These are phyloP conservation scores for Cotesia vestalis DNA, from an alignment of 1,140 invertebrate species.

Conservation along the genomic window DNA sequence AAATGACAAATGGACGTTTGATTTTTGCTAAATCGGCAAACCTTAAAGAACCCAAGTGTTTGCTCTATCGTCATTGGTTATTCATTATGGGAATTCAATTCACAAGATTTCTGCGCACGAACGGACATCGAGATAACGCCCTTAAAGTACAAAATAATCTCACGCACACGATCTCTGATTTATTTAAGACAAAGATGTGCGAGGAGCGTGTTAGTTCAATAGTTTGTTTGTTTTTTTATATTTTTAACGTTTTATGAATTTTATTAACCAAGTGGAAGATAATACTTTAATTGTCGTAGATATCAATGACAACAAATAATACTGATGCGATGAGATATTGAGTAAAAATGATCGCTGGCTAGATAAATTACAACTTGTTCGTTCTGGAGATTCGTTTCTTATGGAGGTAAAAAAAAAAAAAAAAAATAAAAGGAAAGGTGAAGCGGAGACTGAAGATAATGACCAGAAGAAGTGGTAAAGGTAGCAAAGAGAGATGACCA, in stretches of 20 bases:
- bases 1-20: slow-evolving; percentile 7
- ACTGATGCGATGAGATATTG: not conserved
- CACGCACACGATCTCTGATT: slow-evolving; percentile 38
- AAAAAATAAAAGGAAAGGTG: slow-evolving; percentile 17
- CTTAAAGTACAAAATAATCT: slow-evolving; percentile 40
- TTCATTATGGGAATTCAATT: slow-evolving; percentile 31
- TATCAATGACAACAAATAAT: not conserved
- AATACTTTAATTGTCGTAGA: slow-evolving; percentile 1
- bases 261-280: no score
- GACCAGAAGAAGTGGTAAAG: slow-evolving; percentile 15
- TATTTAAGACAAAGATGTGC: slow-evolving; percentile 14
- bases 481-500: no score
- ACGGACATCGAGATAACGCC: slow-evolving; percentile 33
- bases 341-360: slow-evolving; percentile 20
- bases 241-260: no score
- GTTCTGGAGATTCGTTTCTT: slow-evolving; percentile 40
- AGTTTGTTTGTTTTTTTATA: no score
- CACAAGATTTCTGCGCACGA: slow-evolving; percentile 41
- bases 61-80: slow-evolving; percentile 4
- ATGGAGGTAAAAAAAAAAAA: not conserved
- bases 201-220: not conserved
- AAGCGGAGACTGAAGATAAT: slow-evolving; percentile 8
- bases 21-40: slow-evolving; percentile 21
- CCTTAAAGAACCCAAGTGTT: not conserved
- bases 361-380: slow-evolving; percentile 46